Base-by-base conservation (phyloP, 2,113 vertebrate genomes). In the Lepus europaeus region DNA sequence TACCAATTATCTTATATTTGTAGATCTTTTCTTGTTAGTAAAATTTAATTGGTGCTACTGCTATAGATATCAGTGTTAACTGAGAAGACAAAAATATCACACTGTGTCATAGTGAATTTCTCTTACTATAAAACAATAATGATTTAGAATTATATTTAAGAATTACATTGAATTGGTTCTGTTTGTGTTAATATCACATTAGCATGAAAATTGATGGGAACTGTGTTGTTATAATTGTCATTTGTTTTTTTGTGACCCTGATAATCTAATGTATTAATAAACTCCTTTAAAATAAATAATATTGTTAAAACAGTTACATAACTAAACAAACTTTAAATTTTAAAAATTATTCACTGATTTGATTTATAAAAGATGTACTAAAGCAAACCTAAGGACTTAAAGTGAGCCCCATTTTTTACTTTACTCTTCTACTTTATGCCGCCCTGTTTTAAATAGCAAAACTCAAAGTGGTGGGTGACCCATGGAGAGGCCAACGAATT, bases 381-480 rank as follows among this genome's bases (percentile, higher is more conserved):
- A 79, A 25, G 1, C 49, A 79, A 82, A 74, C 31, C 68, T 78
- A 76, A 64, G 31, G 12, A 6, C 23, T 45, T 90, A 88, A 82
- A 80, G 31, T 17, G 74, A 87, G 29, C 17, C 19, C 14, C 9
- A 16, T 69, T 77, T 96, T 66, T 93, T 49, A 13, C 25, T 82
- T 89, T n/a, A 20, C 36, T 92, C 22, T 69, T 20, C 45, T 20
- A 86, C 29, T 49, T 63, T 29, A 14, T 20, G 3, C 13, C 78
- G 29, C 27, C 74, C 16, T 76, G 13, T 90, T 94, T 88, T 66
- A 94, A 22, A 81, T 56, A 72, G 23, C 39, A 92, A 92, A 89
- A 61, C 45, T 82, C 88, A 61, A 73, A 83, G 90, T 66, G 63
- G 68, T 91, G 74, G 91, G 66, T 95, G 95, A 96, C 70, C 72